Percentiles rank a stretch among this genome's conserved stretches.
Conservation (phyloP, 2,113 vertebrate genomes). For the Sinosuthora webbiana region DNA sequence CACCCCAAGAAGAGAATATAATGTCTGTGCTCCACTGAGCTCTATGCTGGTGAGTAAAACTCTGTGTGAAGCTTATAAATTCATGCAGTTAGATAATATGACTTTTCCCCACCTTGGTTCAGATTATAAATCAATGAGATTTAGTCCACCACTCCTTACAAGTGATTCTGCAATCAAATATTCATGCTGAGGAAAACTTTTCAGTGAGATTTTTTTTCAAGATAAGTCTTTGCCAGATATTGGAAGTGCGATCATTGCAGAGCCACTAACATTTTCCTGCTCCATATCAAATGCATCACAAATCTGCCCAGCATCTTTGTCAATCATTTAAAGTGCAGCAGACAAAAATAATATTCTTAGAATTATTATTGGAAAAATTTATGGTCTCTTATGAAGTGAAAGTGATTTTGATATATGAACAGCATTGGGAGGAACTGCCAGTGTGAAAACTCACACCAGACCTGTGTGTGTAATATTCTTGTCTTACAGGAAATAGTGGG, state of each 20-base stretch:
- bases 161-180: background rate
- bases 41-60: background rate
- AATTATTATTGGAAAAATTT: constrained; percentile 6
- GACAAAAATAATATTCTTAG: background rate
- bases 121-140: background rate
- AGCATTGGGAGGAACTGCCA: background rate
- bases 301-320: background rate
- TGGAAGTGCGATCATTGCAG: background rate
- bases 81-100: background rate
- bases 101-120: background rate
- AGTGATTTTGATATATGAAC: background rate
- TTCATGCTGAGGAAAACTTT: background rate
- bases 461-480: background rate
- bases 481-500: background rate
- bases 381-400: background rate
- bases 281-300: background rate
- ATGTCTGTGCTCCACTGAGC: background rate
- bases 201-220: background rate
- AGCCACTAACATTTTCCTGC: background rate
- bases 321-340: background rate
- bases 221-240: background rate
- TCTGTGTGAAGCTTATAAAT: background rate
- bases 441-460: constrained; percentile 3
- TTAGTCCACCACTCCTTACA: background rate
- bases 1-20: background rate